Percentiles rank a stretch among this genome's conserved stretches.
Evolutionary conservation across 1,140 invertebrate species (phyloP).

Genomic region (Trachymyrmex septentrionalis): DNA sequence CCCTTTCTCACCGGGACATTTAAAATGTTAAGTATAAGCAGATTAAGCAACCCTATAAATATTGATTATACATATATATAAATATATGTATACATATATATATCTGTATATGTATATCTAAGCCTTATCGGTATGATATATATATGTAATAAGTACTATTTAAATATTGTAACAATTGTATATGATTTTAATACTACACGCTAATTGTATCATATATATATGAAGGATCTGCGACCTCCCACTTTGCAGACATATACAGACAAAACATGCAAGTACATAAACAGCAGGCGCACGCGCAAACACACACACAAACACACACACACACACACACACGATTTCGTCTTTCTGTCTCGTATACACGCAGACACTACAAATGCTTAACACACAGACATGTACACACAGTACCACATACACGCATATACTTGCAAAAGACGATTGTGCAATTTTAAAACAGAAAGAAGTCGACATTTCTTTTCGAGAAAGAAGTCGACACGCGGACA

Average conservation of each 20-base stretch:
- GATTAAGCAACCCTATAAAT: conserved; percentile 85
- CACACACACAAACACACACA: neutral
- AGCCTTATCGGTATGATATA: conserved; percentile 84
- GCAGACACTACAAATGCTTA: conserved; percentile 32
- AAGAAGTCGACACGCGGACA: conserved; percentile 39
- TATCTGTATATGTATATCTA: conserved; percentile 83
- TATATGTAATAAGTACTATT: conserved; percentile 87
- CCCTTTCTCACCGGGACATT: conserved; percentile 52
- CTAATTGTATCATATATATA: conserved; percentile 87
- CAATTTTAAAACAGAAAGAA: conserved; percentile 45
- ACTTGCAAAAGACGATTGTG: conserved; percentile 45
- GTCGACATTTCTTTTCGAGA: neutral
- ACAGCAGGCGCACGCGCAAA: conserved; percentile 65
- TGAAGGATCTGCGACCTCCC: conserved; percentile 86
- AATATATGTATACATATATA: conserved; percentile 77
- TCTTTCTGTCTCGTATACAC: too few species aligned
- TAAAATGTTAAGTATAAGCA: conserved; percentile 68
- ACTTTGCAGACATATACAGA: conserved; percentile 82
- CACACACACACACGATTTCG: too few species aligned
- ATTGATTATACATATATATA: conserved; percentile 82
- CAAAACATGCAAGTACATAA: conserved; percentile 66
- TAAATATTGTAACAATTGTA: conserved; percentile 87
- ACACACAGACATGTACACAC: conserved; percentile 14
- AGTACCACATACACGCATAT: conserved; percentile 46
- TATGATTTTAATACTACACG: conserved; percentile 87